These are phyloP conservation scores for Ceratina japonica DNA, from an alignment of 1,140 invertebrate genomes.

Conservation along the genomic window DNA sequence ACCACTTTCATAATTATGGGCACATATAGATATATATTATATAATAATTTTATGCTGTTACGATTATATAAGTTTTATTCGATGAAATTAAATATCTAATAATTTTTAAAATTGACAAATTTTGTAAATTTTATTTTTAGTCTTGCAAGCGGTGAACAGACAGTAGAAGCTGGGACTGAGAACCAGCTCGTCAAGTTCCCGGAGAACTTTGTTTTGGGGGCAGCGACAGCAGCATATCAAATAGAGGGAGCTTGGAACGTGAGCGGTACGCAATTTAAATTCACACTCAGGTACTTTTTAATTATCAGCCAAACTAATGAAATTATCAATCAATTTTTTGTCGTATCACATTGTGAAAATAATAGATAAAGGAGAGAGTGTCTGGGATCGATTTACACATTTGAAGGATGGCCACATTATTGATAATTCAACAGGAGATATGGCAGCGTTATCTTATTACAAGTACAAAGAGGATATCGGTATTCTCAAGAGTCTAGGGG, in stretches of 20 bases:
- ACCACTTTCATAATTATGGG: too few species aligned
- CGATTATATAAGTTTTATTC: too few species aligned
- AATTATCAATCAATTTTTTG: too few species aligned
- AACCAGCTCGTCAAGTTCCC: slow-evolving; percentile 64
- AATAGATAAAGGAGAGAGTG: slow-evolving; percentile 74
- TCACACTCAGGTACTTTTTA: neutral
- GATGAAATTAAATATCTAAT: too few species aligned
- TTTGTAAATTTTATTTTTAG: too few species aligned
- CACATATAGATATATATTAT: too few species aligned
- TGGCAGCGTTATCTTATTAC: slow-evolving; percentile 79
- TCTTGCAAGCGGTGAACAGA: too few species aligned
- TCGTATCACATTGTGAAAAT: neutral
- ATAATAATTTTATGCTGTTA: too few species aligned
- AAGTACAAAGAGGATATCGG: slow-evolving; percentile 78
- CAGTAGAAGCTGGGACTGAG: neutral
- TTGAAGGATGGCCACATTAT: slow-evolving; percentile 60
- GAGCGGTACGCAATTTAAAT: slow-evolving; percentile 77
- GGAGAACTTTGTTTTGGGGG: slow-evolving; percentile 79
- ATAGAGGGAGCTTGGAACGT: slow-evolving; percentile 87
- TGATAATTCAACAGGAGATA: slow-evolving; percentile 79
- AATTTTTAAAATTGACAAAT: too few species aligned
- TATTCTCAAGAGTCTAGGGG: slow-evolving; percentile 76
- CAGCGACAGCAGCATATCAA: slow-evolving; percentile 82
- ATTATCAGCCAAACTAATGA: too few species aligned
- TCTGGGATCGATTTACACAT: slow-evolving; percentile 73